Evolutionary conservation across 2,113 vertebrate genomes (phyloP), one percentile per base, ranked within the genome.

Genomic region (Epinephelus cyanopodus): DNA sequence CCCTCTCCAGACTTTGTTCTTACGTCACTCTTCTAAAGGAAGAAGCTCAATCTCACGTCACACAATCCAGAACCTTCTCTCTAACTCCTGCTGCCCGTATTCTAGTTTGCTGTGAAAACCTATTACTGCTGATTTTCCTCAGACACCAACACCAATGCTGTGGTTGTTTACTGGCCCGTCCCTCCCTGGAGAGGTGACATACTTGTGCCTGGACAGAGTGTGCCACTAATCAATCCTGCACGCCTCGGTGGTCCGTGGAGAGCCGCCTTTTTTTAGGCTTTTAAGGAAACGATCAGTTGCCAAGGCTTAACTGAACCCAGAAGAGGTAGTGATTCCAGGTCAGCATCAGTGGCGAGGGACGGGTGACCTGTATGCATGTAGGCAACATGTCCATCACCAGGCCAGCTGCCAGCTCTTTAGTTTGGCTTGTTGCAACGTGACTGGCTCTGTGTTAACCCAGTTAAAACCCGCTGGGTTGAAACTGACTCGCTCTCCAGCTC

Each of bases 101-200:
- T 77, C 64, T 29, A 12, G 68, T 76, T 82, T 25, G 47, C 82
- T 65, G 74, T 85, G 74, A 91, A 89, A 91, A 74, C 70, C 90
- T 60, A 47, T 92, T 75, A 75, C 70, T 45, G 75, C 37, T 85
- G 73, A 89, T 89, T 84, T 83, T 62, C 58, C 15, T 81, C 89
- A 76, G 73, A 80, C 82, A 77, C 79, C 78, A 63, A 62, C 87
- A 81, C 76, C 67, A 53, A 37, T 69, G 53, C 53, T 65, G 65
- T 48, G 69, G 77, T 70, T 91, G 89, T 89, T 90, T 89, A 86
- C 88, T 70, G 85, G 79, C 64, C 80, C 17, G 5, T 48, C 42
- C 53, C 56, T 84, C 91, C 85, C 88, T 0, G 65, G 84, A 83
- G 92, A 83, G 83, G 82, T 90, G 92, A 90, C 90, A 93, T 69